Percentiles rank a stretch among this genome's conserved stretches.
These are phyloP conservation scores for Calliphora vicina DNA, from an alignment of 1,140 invertebrate species.

Conservation along the genomic window DNA sequence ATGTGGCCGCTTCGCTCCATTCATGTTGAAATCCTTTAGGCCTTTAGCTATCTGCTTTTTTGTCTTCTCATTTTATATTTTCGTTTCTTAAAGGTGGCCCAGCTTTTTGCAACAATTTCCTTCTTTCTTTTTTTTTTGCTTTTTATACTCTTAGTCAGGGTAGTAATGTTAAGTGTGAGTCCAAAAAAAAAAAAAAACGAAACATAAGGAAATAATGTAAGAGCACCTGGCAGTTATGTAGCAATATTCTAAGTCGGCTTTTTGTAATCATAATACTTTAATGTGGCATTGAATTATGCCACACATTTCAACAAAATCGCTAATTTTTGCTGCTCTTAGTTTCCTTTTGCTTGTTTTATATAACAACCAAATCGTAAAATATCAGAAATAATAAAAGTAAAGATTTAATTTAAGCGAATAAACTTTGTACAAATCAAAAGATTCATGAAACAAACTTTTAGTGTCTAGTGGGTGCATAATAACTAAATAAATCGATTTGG, in stretches of 20 bases:
- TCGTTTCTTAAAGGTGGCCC: slow-evolving; percentile 22
- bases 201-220: too few relatives aligned
- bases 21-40: slow-evolving; percentile 28
- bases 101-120: background rate
- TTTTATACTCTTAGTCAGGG: too few relatives aligned
- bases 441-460: slow-evolving; percentile 13
- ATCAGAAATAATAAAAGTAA: background rate
- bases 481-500: too few relatives aligned
- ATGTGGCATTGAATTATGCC: slow-evolving; percentile 25
- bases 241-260: background rate
- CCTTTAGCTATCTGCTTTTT: slow-evolving; percentile 1
- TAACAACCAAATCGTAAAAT: too few relatives aligned
- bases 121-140: background rate
- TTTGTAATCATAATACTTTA: slow-evolving; percentile 23
- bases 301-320: slow-evolving; percentile 16
- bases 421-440: background rate
- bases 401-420: background rate
- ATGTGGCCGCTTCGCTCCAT: background rate
- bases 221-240: slow-evolving; percentile 10
- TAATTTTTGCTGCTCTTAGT: background rate
- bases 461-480: background rate
- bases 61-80: background rate
- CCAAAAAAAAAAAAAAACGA: background rate
- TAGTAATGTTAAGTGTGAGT: too few relatives aligned
- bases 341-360: background rate